A percentile compares a stretch with the other conserved stretches of the same genome.
Conservation (phyloP, 2,113 vertebrate genomes). For the Zapornia atra region DNA sequence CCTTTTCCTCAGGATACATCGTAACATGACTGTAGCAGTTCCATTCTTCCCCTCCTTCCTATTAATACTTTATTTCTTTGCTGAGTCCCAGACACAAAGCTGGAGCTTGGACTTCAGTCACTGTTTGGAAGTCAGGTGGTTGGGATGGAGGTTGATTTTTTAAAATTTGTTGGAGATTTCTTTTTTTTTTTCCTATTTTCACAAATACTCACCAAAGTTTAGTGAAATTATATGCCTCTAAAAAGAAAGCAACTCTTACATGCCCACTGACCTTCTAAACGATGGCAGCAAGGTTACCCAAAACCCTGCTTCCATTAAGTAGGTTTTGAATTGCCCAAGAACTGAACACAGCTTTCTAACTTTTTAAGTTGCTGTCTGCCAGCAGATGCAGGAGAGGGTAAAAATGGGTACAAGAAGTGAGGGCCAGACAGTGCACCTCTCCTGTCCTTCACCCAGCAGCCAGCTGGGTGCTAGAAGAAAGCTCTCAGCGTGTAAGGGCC, state of each 20-base stretch:
- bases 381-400: neutral
- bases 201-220: neutral
- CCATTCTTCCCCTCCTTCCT: neutral
- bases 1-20: neutral
- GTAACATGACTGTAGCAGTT: neutral
- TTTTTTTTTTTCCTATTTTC: neutral
- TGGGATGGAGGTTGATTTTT: neutral
- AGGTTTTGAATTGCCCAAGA: neutral
- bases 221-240: neutral
- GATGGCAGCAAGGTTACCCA: neutral
- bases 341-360: neutral
- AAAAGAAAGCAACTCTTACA: neutral
- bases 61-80: neutral
- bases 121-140: neutral
- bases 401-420: neutral
- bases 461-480: neutral
- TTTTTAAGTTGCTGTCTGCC: neutral
- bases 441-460: neutral
- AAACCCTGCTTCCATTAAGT: neutral
- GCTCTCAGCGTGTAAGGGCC: neutral
- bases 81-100: neutral
- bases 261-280: neutral
- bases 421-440: neutral
- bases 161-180: neutral
- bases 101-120: neutral